Base-by-base conservation (phyloP, 1,140 invertebrate species). In the Druon quercuslanigerum region DNA sequence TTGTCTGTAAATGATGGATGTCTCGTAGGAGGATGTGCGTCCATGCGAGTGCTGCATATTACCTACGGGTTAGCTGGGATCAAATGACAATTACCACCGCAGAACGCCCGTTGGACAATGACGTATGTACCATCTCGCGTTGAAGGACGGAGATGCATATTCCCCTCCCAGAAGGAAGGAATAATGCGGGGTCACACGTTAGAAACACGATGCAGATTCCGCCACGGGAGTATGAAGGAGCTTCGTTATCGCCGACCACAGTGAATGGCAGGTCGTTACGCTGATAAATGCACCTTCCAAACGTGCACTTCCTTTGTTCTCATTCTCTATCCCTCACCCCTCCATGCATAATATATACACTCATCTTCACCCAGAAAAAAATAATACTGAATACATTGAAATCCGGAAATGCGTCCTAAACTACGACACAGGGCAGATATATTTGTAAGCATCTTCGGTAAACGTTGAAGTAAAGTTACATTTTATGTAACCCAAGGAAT, bases 1-100 rank as follows among this genome's bases (percentile, higher is more conserved):
- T 88, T 88, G 86, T 88, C 86, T 88, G 87, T 88, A 87, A 88
- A 88, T 88, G 86, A 88, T 88, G 85, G 84, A 87, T 88, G 85
- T 84, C 80, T 82, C 74, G 79, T 76, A 80, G 79, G 76, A 77
- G 79, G 81, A 78, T 79, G 79, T 84, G 75, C 73, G 74, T 78
- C 25, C 33, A 33, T 13, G 20, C 72, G 73, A 78, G 77, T 78
- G 40, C 40, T 46, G 83, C 60, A 76, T 82, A 77, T 73, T 82
- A 79, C 82, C 83, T 83, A 82, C 73, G 71, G 60, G 17, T 52
- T 50, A 74, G 71, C 72, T 78, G 78, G 86, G 86, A 88, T 88
- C 87, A 88, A 88, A 87, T 88, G 87, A 87, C 87, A 88, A 88
- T 88, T 87, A 88, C 86, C 81, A 86, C 85, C 85, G 82, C 81